Conservation (phyloP, 2,888 invertebrate species). For the Cerastis rubricosa region DNA sequence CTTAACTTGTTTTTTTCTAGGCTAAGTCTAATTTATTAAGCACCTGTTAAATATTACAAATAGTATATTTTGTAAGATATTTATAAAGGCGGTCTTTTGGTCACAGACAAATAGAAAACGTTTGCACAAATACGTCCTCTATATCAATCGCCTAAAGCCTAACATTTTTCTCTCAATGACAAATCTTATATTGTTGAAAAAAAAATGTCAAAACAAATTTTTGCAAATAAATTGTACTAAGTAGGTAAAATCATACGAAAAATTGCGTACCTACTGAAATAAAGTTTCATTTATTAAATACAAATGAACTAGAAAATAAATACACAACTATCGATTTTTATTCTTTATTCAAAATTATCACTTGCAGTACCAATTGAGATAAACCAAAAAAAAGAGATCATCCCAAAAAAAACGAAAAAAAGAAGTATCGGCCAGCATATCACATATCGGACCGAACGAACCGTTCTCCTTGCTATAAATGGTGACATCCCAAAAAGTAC, state of each 20-base stretch:
- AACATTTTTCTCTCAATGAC: conserved; percentile 36
- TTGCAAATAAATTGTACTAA: not conserved
- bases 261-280: not conserved
- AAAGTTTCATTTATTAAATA: conserved; percentile 7
- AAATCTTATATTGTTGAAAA: conserved; percentile 24
- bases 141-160: conserved; percentile 49
- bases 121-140: conserved; percentile 36
- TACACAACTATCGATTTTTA: not conserved
- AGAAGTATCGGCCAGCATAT: conserved; percentile 63
- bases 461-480: conserved; percentile 78
- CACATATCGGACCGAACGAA: conserved; percentile 73
- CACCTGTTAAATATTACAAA: conserved; percentile 14
- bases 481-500: conserved; percentile 85
- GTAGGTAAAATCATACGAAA: not conserved
- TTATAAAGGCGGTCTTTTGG: conserved; percentile 38
- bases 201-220: conserved; percentile 13
- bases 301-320: not conserved
- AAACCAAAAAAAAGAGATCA: conserved; percentile 53
- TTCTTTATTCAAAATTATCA: not conserved
- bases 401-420: conserved; percentile 20
- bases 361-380: conserved; percentile 16
- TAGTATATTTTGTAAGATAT: conserved; percentile 30
- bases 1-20: conserved; percentile 44
- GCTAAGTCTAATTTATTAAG: conserved; percentile 52
- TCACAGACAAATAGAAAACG: conserved; percentile 14